Base-by-base conservation (phyloP, 2,113 vertebrate species). In the Atherinomorus stipes region DNA sequence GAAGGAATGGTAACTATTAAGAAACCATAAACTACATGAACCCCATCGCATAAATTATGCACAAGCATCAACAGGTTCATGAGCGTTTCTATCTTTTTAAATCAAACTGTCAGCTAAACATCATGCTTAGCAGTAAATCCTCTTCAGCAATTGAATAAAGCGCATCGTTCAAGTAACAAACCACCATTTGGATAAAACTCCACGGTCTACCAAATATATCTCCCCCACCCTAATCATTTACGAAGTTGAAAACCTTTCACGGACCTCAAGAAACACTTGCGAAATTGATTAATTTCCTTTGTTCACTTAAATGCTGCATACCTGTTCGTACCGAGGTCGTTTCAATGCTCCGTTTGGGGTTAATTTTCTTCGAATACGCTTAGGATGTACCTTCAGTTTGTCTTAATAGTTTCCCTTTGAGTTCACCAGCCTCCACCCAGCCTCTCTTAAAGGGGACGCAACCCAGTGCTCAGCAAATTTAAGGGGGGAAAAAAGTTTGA, bases 401-500 rank as follows among this genome's bases (percentile, higher is more conserved):
- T 89, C 76, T 86, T 84, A 80, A 76, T 37, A 62, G 80, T 86
- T 90, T 88, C 85, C 75, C 82, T 64, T 56, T 54, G 54, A 70
- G 63, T 85, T 81, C 74, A 64, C 52, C 66, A 85, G 89, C 86
- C 90, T 78, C 87, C 93, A 81, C 93, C 93, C 93, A 85, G 59
- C 72, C 42, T 16, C 44, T 1, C 90, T 94, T 94, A 94, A 94
- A 94, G 94, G 91, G 45, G 83, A 45, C 89, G 88, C 71, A 10
- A 1, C 54, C 11, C 16, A 26, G 7, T n/a, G 19, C 21, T 12
- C 8, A 19, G 8, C 10, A 2, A 15, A 34, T 18, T 47, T 45
- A n/a, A 42, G 2, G 0, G 11, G 2, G 0, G 11, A 13, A 19
- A 53, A 34, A 8, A 5, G 4, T 34, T 42, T 0, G 31, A 23